Base-by-base conservation (phyloP, 2,888 invertebrate species). In the Hylaea fasciaria region DNA sequence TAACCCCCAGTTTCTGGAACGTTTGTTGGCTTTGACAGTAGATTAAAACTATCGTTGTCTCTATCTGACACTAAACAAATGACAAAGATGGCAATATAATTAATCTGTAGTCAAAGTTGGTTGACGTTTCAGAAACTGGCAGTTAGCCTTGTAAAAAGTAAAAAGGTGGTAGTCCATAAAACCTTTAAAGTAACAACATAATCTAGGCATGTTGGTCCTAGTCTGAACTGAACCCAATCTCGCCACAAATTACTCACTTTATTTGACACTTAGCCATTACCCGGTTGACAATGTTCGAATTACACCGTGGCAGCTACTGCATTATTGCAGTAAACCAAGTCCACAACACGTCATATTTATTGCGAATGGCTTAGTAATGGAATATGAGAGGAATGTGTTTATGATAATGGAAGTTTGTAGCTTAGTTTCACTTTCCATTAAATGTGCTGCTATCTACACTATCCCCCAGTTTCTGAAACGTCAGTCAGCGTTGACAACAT, bases 151-250 rank as follows among this genome's bases (percentile, higher is more conserved):
- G 8, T 1, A 35, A 35, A 35, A 35, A 47, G 32, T 35, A 10
- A 32, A 47, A 35, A 49, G 22, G 28, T 22, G 5, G 35, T 8
- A 48, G 40, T 28, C 49, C 11, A 49, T 49, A 49, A 49, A 49
- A 49, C 14, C 13, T 17, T 43, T 10, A 32, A 8, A 13, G 29
- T 37, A 53, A 53, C 37, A 59, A 53, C 52, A 48, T 53, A 59
- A 59, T 53, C 28, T n/a, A n/a, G n/a, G 43, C 43, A 39, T 13
- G 22, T 14, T 10, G 40, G 22, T 22, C 40, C 49, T 48, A 62
- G 56, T 35, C 41, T 52, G 65, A 61, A 67, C 41, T 52, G 65
- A 61, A 67, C 59, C 57, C 39, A 57, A 69, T 61, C 60, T 59
- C 9, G 16, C 55, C 39, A 65, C 64, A 67, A 61, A 52, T 61